Base-by-base conservation (phyloP, 2,797 vertebrate species). In the Sphenodon punctatus region DNA sequence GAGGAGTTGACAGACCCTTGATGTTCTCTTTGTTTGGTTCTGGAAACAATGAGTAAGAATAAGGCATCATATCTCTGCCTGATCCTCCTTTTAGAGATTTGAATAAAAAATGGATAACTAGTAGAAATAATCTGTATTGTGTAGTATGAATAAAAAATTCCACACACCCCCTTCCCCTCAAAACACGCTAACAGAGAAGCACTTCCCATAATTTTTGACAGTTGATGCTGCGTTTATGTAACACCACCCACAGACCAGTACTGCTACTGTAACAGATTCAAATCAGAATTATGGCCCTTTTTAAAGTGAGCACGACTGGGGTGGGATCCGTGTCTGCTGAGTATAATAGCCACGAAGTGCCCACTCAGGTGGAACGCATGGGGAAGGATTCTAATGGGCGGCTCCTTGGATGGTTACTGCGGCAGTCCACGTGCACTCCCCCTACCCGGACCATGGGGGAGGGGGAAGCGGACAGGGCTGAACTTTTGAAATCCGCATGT, bases 151-250 rank as follows among this genome's bases (percentile, higher is more conserved):
- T 71, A 67, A 83, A 84, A 75, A 0, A n/a, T n/a, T n/a, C n/a
- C n/a, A n/a, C n/a, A n/a, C n/a, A n/a, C n/a, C n/a, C n/a, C n/a
- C n/a, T n/a, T n/a, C n/a, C n/a, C n/a, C n/a, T n/a, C n/a, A n/a
- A n/a, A n/a, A n/a, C n/a, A 58, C 83, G 67, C 51, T 82, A 75
- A 46, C 59, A 10, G 60, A 49, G 74, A 67, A 72, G 85, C 78
- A 85, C 89, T 91, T 78, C 80, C 79, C 85, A 74, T 82, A 75
- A 74, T 77, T 90, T 85, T 72, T 41, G 27, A 30, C 32, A 70
- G 79, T 89, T 86, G 86, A 92, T 88, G 75, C 71, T 88, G 75
- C 71, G 71, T 89, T 93, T 92, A 89, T 61, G 74, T 94, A 91
- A 92, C 39, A 89, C n/a, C 78, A 72, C 86, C 88, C 87, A 92